These are phyloP conservation scores for Uloborus plumipes DNA, from an alignment of 2,888 invertebrate genomes.

Conservation along the genomic window DNA sequence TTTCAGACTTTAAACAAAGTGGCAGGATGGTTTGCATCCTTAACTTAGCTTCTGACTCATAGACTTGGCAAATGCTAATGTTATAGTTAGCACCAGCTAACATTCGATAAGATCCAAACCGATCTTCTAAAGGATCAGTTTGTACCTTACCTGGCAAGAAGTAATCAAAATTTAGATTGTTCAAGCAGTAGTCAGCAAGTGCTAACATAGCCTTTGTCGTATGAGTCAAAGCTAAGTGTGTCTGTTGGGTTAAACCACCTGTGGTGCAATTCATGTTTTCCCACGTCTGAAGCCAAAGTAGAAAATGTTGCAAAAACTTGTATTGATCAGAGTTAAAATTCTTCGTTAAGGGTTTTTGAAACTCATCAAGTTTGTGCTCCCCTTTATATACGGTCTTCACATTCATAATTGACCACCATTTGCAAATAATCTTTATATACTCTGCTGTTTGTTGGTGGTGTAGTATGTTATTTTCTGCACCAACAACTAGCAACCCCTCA, in stretches of 20 bases:
- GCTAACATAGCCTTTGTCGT: too few species aligned
- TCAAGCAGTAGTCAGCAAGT: too few species aligned
- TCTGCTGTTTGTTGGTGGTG: slow-evolving; percentile 6
- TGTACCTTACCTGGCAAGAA: background rate
- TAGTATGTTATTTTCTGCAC: too few species aligned
- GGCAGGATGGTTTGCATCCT: slow-evolving; percentile 10
- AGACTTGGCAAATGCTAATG: slow-evolving; percentile 8
- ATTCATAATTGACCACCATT: slow-evolving; percentile 19
- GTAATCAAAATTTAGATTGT: too few species aligned
- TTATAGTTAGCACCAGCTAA: slow-evolving; percentile 13
- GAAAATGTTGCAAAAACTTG: slow-evolving; percentile 11
- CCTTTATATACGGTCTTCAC: slow-evolving; percentile 4
- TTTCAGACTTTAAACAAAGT: background rate
- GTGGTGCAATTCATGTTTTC: too few species aligned
- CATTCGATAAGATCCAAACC: slow-evolving; percentile 7
- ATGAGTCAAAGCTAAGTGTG: too few species aligned
- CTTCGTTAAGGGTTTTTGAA: background rate
- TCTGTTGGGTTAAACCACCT: too few species aligned
- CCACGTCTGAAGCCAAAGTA: background rate
- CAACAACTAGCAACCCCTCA: too few species aligned
- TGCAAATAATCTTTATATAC: slow-evolving; percentile 1
- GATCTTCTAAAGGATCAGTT: background rate
- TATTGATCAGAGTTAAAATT: background rate
- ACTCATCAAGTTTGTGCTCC: background rate
- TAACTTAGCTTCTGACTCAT: slow-evolving; percentile 16